These are phyloP conservation scores for Drosophila lowei DNA, from an alignment of 1,140 invertebrate genomes.

Conservation along the genomic window DNA sequence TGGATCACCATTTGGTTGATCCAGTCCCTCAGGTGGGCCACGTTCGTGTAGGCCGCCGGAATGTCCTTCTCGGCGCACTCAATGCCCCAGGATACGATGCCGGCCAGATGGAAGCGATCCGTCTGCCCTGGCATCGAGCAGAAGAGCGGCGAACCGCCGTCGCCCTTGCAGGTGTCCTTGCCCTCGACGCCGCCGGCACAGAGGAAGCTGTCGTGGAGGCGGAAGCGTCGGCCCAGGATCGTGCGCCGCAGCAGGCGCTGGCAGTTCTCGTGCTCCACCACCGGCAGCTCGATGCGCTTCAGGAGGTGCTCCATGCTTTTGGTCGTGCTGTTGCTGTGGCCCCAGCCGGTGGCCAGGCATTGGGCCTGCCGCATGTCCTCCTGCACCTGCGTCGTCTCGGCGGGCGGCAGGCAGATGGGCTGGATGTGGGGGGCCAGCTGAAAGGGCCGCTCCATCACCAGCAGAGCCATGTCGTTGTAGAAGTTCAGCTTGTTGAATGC, in stretches of 20 bases:
- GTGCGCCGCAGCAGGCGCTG: conserved; percentile 85
- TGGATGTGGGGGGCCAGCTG: conserved; percentile 87
- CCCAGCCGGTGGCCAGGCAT: conserved; percentile 88
- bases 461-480: conserved; percentile 88
- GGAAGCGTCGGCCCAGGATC: conserved; percentile 86
- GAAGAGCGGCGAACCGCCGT: conserved; percentile 86
- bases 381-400: conserved; percentile 49
- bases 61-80: conserved; percentile 85
- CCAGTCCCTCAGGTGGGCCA: conserved; percentile 86
- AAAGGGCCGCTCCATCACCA: conserved; percentile 87
- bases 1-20: conserved; percentile 77
- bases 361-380: conserved; percentile 47
- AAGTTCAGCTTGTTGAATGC: conserved; percentile 84
- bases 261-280: conserved; percentile 85
- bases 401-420: conserved; percentile 88
- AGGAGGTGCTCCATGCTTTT: conserved; percentile 85
- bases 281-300: conserved; percentile 87
- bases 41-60: conserved; percentile 89
- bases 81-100: conserved; percentile 85
- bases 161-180: conserved; percentile 88
- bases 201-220: conserved; percentile 85
- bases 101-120: conserved; percentile 85
- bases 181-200: conserved; percentile 86
- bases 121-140: conserved; percentile 84
- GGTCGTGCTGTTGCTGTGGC: conserved; percentile 85